A percentile compares a stretch with the other conserved stretches of the same genome.
phyloP scores from a whole-genome alignment of 2,797 vertebrate species.

The Anas georgica region DNA sequence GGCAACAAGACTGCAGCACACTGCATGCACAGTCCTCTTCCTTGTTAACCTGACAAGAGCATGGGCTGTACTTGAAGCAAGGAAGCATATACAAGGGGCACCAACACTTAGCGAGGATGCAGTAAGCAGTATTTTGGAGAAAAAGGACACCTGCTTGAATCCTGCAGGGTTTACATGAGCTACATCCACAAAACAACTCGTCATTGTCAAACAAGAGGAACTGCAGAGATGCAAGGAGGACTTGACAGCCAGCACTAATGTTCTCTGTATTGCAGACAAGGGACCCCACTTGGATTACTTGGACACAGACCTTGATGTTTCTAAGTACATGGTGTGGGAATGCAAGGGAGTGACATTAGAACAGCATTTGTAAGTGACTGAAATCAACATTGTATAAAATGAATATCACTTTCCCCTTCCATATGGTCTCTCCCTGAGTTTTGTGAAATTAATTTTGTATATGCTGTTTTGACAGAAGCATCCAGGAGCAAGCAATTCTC shows the following conservation, averaged over 20 bases:
- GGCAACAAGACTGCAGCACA: background rate
- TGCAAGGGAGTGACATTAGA: background rate
- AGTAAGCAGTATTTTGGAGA: background rate
- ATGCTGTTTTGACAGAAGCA: background rate
- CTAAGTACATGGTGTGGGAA: background rate
- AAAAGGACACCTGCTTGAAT: background rate
- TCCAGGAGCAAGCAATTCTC: background rate
- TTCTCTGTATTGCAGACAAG: background rate
- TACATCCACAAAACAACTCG: background rate
- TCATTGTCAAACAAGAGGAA: background rate
- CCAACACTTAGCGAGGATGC: no score
- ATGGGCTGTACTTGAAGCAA: background rate
- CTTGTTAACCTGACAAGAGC: background rate
- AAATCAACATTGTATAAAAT: conserved; percentile 14
- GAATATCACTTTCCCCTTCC: conserved; percentile 13
- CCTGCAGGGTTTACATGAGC: background rate
- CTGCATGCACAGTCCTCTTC: background rate
- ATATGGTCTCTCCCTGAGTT: background rate
- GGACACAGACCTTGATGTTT: background rate
- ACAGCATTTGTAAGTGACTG: background rate
- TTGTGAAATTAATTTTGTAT: background rate
- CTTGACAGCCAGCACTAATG: no score
- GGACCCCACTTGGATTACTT: no score
- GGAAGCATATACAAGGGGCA: background rate
- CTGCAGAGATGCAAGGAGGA: background rate